phyloP scores from a whole-genome alignment of 2,888 invertebrate genomes.

The Meta bourneti region DNA sequence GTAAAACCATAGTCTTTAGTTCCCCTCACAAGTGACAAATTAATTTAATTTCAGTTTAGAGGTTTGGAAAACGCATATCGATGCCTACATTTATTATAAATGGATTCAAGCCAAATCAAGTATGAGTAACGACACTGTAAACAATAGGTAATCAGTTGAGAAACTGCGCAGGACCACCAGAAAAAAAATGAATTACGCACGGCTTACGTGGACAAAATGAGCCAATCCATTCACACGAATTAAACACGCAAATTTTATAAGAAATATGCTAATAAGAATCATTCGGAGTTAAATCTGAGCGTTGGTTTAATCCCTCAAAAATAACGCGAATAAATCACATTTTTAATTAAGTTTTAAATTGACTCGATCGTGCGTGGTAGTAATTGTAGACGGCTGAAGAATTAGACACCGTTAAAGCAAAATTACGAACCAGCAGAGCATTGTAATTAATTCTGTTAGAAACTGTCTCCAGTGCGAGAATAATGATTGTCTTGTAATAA shows the following conservation, averaged over 20 bases:
- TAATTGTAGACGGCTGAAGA: neutral
- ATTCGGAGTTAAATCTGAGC: neutral
- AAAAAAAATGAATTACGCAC: neutral
- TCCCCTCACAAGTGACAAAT: no score
- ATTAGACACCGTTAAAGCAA: neutral
- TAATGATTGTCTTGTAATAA: constrained; percentile 10
- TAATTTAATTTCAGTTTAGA: no score
- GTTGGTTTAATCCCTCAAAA: neutral
- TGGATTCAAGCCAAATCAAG: no score
- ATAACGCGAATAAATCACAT: neutral
- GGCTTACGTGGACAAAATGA: neutral
- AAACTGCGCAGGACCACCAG: no score
- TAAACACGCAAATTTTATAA: neutral
- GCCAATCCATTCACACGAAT: neutral
- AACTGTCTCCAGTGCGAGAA: neutral
- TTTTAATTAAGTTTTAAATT: neutral
- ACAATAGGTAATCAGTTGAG: no score
- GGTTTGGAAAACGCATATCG: no score
- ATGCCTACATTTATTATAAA: no score
- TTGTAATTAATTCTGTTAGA: neutral
- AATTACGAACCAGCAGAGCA: neutral
- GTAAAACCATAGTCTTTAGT: no score
- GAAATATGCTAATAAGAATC: neutral
- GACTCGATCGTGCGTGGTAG: neutral
- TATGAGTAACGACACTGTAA: no score